Conservation (phyloP, 1,140 invertebrate species). For the Delia radicum region DNA sequence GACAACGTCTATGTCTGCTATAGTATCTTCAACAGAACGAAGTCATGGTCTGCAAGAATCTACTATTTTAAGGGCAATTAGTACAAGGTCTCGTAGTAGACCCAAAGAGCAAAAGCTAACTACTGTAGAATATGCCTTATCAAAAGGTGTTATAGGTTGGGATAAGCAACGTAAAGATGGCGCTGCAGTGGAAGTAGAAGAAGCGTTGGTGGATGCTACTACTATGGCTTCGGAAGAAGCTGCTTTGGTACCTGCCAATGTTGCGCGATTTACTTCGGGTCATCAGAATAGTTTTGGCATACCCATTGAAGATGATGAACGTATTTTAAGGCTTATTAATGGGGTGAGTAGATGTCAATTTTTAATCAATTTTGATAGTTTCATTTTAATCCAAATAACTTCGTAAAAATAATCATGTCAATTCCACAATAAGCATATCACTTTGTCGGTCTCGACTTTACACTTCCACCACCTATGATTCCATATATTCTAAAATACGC, state of each 20-base stretch:
- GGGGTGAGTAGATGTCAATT: conserved; percentile 46
- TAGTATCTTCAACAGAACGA: conserved; percentile 29
- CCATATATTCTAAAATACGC: too few relatives aligned
- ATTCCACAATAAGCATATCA: too few relatives aligned
- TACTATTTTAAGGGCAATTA: conserved; percentile 38
- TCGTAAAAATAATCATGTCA: too few relatives aligned
- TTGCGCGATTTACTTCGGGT: conserved; percentile 61
- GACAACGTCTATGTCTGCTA: not conserved
- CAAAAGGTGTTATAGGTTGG: conserved; percentile 2
- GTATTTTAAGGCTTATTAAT: conserved; percentile 48
- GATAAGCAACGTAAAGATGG: conserved; percentile 15
- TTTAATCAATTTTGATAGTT: too few relatives aligned
- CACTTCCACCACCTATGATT: too few relatives aligned
- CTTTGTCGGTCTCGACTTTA: too few relatives aligned
- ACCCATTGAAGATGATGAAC: conserved; percentile 62
- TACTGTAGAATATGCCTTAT: not conserved
- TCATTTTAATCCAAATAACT: too few relatives aligned
- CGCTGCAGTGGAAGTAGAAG: conserved; percentile 2
- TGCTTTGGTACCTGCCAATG: conserved; percentile 42
- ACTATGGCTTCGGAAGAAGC: conserved; percentile 39
- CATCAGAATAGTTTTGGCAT: conserved; percentile 64
- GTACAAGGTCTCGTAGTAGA: not conserved
- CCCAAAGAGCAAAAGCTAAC: conserved; percentile 21
- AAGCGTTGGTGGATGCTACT: not conserved
- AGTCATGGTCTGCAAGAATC: conserved; percentile 33